These are phyloP conservation scores for Alectoris magna DNA, from an alignment of 2,797 vertebrate genomes.

Conservation along the genomic window DNA sequence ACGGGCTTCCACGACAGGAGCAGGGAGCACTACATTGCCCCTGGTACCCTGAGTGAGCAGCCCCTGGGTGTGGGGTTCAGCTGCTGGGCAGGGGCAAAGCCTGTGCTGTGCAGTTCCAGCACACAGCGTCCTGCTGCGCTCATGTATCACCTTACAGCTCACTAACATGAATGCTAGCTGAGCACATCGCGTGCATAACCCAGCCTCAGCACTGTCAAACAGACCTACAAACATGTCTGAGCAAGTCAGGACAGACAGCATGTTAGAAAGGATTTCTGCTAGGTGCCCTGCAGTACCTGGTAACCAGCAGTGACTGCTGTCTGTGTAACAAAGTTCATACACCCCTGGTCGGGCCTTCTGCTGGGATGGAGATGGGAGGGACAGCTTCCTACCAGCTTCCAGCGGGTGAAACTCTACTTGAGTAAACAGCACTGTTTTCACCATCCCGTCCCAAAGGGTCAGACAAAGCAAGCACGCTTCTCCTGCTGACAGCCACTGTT, in stretches of 20 bases:
- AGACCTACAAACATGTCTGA: not conserved
- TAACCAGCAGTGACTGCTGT: not conserved
- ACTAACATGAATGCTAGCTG: not conserved
- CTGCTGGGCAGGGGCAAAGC: not conserved
- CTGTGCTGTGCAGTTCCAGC: not conserved
- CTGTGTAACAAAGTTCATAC: not conserved
- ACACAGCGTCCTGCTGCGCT: rapidly evolving
- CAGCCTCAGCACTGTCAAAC: not conserved
- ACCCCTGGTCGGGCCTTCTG: not conserved
- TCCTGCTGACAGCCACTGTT: not conserved
- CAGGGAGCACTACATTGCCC: rapidly evolving
- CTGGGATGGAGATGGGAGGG: not conserved
- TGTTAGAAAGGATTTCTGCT: not conserved
- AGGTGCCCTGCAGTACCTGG: not conserved
- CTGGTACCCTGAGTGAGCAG: rapidly evolving
- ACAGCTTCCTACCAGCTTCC: not conserved
- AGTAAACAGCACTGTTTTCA: not conserved
- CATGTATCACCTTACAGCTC: not conserved
- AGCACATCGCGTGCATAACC: not conserved
- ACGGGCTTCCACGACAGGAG: not conserved
- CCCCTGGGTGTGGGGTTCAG: not conserved
- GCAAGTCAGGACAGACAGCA: not conserved
- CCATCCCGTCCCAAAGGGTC: not conserved
- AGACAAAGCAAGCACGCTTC: not conserved
- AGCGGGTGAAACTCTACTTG: not conserved